These are phyloP conservation scores for Brevipalpus yothersi DNA, from an alignment of 1,140 invertebrate genomes.

Conservation along the genomic window DNA sequence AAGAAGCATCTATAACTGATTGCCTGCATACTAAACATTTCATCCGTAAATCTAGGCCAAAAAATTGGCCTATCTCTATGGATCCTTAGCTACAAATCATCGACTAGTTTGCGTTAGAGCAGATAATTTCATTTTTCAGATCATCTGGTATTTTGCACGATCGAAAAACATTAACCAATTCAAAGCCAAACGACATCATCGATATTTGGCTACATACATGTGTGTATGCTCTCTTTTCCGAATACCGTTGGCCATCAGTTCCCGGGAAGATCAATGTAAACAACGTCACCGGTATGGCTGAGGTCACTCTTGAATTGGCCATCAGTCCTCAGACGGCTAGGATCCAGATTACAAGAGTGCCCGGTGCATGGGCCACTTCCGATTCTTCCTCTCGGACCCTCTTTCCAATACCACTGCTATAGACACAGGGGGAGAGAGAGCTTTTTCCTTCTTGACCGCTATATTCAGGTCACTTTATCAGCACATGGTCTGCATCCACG, in stretches of 20 bases:
- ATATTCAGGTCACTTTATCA: conserved; percentile 65
- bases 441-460: conserved; percentile 89
- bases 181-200: conserved; percentile 45
- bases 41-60: no score
- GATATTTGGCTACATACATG: conserved; percentile 66
- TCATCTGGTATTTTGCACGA: conserved; percentile 54
- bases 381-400: conserved; percentile 26
- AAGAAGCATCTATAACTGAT: no score
- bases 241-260: conserved; percentile 25
- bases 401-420: not conserved
- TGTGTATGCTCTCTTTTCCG: conserved; percentile 72
- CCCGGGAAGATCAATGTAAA: conserved; percentile 32
- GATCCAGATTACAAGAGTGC: conserved; percentile 73
- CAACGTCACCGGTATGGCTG: conserved; percentile 27
- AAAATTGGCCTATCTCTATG: no score
- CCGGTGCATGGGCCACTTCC: conserved; percentile 17
- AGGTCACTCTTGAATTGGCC: conserved; percentile 47
- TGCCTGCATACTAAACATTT: no score
- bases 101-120: no score
- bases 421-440: conserved; percentile 57
- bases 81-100: no score
- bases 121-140: conserved; percentile 25
- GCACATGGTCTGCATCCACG: conserved; percentile 62
- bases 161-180: conserved; percentile 46
- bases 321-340: conserved; percentile 73